Conservation (phyloP, 2,888 invertebrate genomes). For the Tryphoninae sp. region DNA sequence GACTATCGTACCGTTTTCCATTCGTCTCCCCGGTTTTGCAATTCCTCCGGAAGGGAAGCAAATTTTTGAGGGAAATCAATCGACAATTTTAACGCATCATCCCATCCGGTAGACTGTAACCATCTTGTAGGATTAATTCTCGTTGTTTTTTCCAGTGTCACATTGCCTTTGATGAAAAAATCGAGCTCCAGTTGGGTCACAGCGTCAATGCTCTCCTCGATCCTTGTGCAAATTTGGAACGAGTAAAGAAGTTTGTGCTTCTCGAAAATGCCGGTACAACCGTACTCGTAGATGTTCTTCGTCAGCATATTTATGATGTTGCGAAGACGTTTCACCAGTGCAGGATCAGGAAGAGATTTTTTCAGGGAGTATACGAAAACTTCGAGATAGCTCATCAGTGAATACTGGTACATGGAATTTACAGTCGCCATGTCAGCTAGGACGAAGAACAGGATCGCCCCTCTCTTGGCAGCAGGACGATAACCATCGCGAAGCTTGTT, state of each 20-base stretch:
- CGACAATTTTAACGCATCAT: constrained; percentile 89
- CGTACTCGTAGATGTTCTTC: constrained; percentile 94
- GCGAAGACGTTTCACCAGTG: constrained; percentile 87
- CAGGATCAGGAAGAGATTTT: constrained; percentile 91
- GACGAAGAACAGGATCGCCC: constrained; percentile 95
- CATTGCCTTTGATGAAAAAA: constrained; percentile 95
- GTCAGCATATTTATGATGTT: constrained; percentile 94
- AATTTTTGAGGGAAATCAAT: constrained; percentile 87
- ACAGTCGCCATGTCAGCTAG: constrained; percentile 94
- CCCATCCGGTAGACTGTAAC: constrained; percentile 90
- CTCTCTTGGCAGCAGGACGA: constrained; percentile 91
- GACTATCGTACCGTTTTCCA: constrained; percentile 89
- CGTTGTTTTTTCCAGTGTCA: constrained; percentile 89
- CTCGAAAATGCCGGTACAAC: constrained; percentile 96
- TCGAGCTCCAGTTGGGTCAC: constrained; percentile 89
- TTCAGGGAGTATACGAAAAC: constrained; percentile 91
- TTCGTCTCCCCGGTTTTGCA: constrained; percentile 82
- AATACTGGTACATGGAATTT: constrained; percentile 96
- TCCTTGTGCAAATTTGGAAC: constrained; percentile 93
- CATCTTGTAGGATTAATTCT: constrained; percentile 87
- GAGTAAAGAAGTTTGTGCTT: constrained; percentile 94
- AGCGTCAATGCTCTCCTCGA: constrained; percentile 87
- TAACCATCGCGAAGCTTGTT: constrained; percentile 93
- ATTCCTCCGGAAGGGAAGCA: constrained; percentile 84
- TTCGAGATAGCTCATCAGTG: constrained; percentile 91